Evolutionary conservation across 2,113 vertebrate genomes (phyloP).

Genomic region (Daubentonia madagascariensis): DNA sequence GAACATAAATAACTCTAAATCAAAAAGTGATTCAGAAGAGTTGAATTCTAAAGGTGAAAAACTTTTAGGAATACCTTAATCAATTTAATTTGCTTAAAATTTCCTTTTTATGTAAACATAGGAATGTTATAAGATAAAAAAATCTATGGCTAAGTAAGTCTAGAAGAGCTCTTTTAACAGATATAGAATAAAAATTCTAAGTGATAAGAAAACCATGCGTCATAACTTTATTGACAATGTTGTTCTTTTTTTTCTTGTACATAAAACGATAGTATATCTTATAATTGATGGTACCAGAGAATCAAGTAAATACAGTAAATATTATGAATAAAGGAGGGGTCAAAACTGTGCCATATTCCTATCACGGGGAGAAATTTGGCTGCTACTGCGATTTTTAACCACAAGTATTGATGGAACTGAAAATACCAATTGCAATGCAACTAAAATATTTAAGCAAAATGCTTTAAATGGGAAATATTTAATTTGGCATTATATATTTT

Average conservation of each 20-base stretch:
- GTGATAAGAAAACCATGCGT: background rate
- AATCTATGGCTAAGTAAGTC: background rate
- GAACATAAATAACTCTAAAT: background rate
- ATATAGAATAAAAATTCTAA: slow-evolving; percentile 15
- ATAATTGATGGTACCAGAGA: background rate
- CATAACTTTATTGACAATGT: background rate
- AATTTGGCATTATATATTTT: slow-evolving; percentile 13
- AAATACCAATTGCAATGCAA: background rate
- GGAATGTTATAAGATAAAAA: background rate
- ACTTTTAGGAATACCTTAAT: background rate
- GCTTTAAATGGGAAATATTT: slow-evolving; percentile 34
- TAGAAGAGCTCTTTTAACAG: background rate
- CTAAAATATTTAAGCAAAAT: slow-evolving; percentile 49
- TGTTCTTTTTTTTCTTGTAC: background rate
- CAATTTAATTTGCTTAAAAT: slow-evolving; percentile 28
- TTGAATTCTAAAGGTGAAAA: background rate
- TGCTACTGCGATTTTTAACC: background rate
- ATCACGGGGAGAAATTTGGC: background rate
- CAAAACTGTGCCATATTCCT: background rate
- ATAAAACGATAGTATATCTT: background rate
- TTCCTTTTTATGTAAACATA: background rate
- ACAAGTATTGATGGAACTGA: background rate
- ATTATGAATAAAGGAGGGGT: background rate
- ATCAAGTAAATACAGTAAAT: slow-evolving; percentile 21
- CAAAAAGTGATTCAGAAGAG: slow-evolving; percentile 19